Percentiles rank a stretch among this genome's conserved stretches.
Evolutionary conservation across 2,797 vertebrate species (phyloP).

Genomic region (Typhlichthys subterraneus): DNA sequence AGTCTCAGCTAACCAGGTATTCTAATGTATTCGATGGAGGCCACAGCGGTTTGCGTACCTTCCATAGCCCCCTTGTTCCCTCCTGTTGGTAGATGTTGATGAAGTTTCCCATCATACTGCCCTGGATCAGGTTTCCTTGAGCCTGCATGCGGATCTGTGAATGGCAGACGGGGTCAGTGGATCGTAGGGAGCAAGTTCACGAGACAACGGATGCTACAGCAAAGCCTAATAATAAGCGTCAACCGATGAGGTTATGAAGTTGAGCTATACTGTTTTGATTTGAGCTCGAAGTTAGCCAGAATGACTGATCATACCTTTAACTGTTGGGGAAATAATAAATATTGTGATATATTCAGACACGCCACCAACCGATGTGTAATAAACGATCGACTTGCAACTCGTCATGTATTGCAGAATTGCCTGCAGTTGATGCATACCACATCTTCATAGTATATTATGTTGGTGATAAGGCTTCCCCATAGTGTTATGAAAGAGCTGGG

Average conservation of each 20-base stretch:
- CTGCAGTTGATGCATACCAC: too few species aligned
- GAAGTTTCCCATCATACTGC: conserved; percentile 96
- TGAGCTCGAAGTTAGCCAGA: too few species aligned
- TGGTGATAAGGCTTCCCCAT: too few species aligned
- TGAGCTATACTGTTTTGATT: not conserved
- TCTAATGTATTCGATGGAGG: not conserved
- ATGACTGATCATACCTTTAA: too few species aligned
- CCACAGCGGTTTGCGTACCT: conserved; percentile 75
- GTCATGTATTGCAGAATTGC: too few species aligned
- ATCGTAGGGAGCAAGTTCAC: not conserved
- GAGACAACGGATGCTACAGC: not conserved
- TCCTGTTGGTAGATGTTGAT: conserved; percentile 96
- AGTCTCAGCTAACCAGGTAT: not conserved
- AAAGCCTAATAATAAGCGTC: not conserved
- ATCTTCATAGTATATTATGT: too few species aligned
- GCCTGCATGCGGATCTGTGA: conserved; percentile 97
- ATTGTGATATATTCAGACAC: too few species aligned
- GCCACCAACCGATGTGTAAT: too few species aligned
- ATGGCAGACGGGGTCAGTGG: not conserved
- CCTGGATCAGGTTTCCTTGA: conserved; percentile 91
- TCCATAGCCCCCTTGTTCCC: conserved; percentile 92
- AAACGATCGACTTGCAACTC: too few species aligned
- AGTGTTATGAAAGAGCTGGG: too few species aligned
- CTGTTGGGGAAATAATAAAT: too few species aligned
- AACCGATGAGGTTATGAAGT: too few species aligned